Evolutionary conservation across 35 echinoderm and acorn worm genomes (phyloP), one percentile per base, ranked within the genome.

Genomic region (Hemicentrotus pulcherrimus): DNA sequence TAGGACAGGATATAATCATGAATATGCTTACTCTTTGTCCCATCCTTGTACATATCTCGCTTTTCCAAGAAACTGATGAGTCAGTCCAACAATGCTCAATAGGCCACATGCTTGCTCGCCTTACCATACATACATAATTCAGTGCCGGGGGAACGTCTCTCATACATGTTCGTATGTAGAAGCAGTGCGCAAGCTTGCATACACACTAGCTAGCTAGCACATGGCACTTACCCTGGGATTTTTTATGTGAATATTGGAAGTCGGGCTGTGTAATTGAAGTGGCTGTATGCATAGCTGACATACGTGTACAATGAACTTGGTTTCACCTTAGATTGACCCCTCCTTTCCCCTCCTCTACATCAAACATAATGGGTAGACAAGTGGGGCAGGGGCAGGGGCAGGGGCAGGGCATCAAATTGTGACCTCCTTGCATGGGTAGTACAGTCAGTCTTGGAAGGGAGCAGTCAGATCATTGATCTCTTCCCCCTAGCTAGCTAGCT

Each of bases 11-110:
- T 32, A 46, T 35, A 3, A 30, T 89, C 32, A 45, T 33, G 46
- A 90, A 90, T 90, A 47, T 90, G 32, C 32, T 28, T 8, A 18
- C 88, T 47, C 88, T 90, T 90, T 93, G 91, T 93, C 46, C 28
- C 46, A 16, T 93, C 31, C 46, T 93, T 58, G 11, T 90, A 30
- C n/a, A 31, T 58, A 46, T 31, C 48, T 33, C 91, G 2, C 46
- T 14, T 48, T 93, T 55, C 91, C 48, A 93, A 58, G 91, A 93
- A 93, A 93, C 65, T 58, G 91, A 93, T 93, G 91, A 93, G 91
- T 93, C 91, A 93, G 91, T 47, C 91, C 32, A 47, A 47, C 88
- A 78, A 78, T 78, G 88, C 32, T 47, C 88, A 41, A 90, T 90
- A 19, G 32, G 32, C 88, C 88, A 90, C 88, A 90, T 90, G 88